Evolutionary conservation across 35 echinoderm and acorn worm genomes (phyloP).

Genomic region (Diadema setosum): DNA sequence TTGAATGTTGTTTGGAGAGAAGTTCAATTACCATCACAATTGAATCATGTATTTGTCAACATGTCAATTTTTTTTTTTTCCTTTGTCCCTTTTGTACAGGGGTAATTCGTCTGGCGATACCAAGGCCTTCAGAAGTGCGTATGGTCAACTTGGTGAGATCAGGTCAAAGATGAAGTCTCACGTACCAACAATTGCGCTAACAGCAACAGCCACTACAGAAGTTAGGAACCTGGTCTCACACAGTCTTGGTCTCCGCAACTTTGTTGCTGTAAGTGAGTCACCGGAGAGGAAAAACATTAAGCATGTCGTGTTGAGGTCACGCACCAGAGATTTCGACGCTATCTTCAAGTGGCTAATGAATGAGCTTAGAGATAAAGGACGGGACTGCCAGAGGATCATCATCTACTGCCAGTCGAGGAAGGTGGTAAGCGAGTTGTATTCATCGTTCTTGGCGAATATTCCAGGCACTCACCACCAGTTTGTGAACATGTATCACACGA

Average conservation of each 20-base stretch:
- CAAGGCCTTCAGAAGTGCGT: conserved; percentile 17
- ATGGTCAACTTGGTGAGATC: conserved; percentile 13
- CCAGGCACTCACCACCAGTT: neutral
- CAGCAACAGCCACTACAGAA: neutral
- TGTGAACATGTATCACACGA: neutral
- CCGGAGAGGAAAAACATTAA: conserved; percentile 9
- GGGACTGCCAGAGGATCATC: neutral
- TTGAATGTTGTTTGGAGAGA: too few species aligned
- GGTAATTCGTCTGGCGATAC: neutral
- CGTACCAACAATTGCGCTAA: neutral
- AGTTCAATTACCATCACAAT: too few species aligned
- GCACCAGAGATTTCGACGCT: neutral
- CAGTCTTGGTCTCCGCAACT: neutral
- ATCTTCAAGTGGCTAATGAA: conserved; percentile 31
- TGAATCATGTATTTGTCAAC: neutral
- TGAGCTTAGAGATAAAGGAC: neutral
- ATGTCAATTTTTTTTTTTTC: neutral
- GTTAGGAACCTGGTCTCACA: neutral
- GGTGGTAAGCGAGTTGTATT: neutral
- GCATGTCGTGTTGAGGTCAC: conserved; percentile 5
- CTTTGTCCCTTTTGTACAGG: too few species aligned
- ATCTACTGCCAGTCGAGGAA: neutral
- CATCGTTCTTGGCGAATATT: neutral
- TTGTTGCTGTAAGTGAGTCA: neutral
- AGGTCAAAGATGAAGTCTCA: neutral